Evolutionary conservation across 2,797 vertebrate species (phyloP), one percentile per base, ranked within the genome.

Genomic region (Rhinophrynus dorsalis): DNA sequence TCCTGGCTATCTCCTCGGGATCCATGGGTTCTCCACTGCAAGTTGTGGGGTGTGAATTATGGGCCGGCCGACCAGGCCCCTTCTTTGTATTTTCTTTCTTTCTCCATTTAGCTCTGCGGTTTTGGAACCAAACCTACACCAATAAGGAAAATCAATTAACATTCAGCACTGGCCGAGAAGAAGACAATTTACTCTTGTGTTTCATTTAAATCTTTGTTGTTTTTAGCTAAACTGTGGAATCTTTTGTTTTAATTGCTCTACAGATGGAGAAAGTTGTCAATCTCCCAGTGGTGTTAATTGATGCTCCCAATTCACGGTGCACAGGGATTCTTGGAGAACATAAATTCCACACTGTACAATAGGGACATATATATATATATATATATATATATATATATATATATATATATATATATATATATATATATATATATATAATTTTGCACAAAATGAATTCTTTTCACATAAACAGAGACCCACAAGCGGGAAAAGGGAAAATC

Each of bases 11-110:
- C 86, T 99, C 97, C 83, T 97, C 95, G 0, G 97, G 93, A 85
- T 98, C 97, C 97, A 99, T 98, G 65, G 97, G 97, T 82, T 98
- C 96, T 27, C 97, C 97, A 81, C 96, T 98, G 94, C 97, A 98
- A 64, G 95, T 96, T 75, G 96, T 97, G 21, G 96, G 96, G 77
- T 98, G 97, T 0, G 97, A 97, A 90, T 98, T 99, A 90, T 99
- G 97, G 2, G 97, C 96, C 21, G 97, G 96, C 86, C 97, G 86
- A 66, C 97, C 97, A 0, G 97, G 96, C 54, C 97, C 97, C 26
- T 99, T 99, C 89, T 99, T 99, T 10, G 97, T 99, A 86, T 99
- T 99, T 62, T 99, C 97, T 79, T 99, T 99, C 88, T 99, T 99
- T 80, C 97, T 91, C 96, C 97, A 99, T 74, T 99, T 99, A 79